Base-by-base conservation (phyloP, 2,888 invertebrate species). In the Helleia helle region DNA sequence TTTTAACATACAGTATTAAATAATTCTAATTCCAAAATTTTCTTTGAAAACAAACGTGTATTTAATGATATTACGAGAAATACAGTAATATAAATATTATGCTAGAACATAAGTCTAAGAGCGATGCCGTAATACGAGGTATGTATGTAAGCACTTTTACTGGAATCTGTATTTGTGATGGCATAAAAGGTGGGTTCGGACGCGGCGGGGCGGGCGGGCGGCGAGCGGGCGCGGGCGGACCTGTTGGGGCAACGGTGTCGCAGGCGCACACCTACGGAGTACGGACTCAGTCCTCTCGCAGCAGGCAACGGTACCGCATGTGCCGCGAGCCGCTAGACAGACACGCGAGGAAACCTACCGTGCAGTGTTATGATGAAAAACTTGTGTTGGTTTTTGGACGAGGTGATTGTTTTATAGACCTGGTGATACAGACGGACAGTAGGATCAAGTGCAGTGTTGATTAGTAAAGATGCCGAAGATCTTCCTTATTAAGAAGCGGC, bases 401-500 rank as follows among this genome's bases (percentile, higher is more conserved):
- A 54, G 55, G 61, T 62, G 76, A 64, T 65, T 67, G 12, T 62
- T 56, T 71, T 58, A 37, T 56, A 71, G 79, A 81, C 77, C 63
- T 58, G 65, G 80, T 79, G 75, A 71, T 56, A 71, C 55, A 69
- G 56, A 74, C 65, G 62, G 66, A 71, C 64, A 63, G 46, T 66
- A 64, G 76, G 71, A 77, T 75, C 65, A 56, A 75, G 83, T 84
- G 83, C 63, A 76, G 81, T 84, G 83, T 62, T 63, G 67, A 63
- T 58, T 54, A 62, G 51, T 51, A 61, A 84, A 84, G 65, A 95
- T 95, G 95, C 95, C 95, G 88, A 95, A 95, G 88, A 95, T 95
- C 81, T 95, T 95, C 85, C 84, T 94, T 62, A 94, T 95, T 64
- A 95, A 95, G 86, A 93, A 95, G 77, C 90, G 95, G 71, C 88